Percentiles rank a stretch among this genome's conserved stretches.
Conservation (phyloP, 2,113 vertebrate species). For the Chloropsis cyanopogon region DNA sequence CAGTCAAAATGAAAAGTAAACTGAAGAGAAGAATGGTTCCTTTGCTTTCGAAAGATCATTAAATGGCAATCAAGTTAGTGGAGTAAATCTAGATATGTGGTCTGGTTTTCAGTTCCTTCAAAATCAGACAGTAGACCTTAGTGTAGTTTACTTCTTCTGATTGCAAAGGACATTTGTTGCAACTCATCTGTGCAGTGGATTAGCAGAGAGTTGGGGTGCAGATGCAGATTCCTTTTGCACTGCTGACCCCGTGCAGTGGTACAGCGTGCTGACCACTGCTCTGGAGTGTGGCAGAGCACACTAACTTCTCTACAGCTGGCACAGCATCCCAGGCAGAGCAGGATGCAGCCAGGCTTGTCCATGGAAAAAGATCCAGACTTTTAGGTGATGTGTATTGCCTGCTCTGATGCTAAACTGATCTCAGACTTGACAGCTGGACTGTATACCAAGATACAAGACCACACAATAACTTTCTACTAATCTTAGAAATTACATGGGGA, state of each 20-base stretch:
- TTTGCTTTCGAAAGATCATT: not conserved
- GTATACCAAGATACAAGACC: not conserved
- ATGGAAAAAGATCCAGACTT: not conserved
- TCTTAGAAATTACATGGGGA: not conserved
- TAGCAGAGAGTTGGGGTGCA: not conserved
- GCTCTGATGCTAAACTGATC: not conserved
- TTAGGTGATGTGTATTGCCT: not conserved
- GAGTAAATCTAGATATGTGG: not conserved
- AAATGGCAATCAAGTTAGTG: not conserved
- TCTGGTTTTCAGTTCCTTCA: not conserved
- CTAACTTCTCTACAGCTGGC: not conserved
- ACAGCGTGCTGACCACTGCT: rapidly evolving
- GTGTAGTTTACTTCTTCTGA: not conserved
- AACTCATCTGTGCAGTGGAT: not conserved
- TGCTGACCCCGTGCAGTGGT: not conserved
- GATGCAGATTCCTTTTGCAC: not conserved
- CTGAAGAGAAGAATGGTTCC: not conserved
- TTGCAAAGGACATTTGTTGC: not conserved
- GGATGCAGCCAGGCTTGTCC: not conserved
- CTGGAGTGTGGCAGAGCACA: rapidly evolving
- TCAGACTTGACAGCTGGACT: not conserved
- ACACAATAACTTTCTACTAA: not conserved
- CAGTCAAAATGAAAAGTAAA: not conserved
- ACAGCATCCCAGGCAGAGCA: rapidly evolving
- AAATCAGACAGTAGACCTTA: not conserved